These are phyloP conservation scores for Protonibea diacanthus DNA, from an alignment of 2,797 vertebrate species.

Conservation along the genomic window DNA sequence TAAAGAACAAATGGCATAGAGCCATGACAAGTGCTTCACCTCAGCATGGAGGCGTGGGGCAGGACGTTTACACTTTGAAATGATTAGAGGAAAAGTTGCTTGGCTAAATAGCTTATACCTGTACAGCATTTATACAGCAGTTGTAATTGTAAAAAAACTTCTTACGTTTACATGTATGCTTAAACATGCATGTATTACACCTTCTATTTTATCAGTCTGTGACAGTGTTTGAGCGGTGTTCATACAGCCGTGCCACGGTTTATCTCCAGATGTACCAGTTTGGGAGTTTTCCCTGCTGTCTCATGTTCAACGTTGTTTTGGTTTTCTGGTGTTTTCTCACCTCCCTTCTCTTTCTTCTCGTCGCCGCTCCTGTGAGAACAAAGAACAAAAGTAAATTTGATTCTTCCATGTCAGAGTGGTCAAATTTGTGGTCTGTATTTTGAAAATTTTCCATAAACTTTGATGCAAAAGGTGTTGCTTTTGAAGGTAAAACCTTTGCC, in stretches of 20 bases:
- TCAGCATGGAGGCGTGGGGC: slow-evolving; percentile 2
- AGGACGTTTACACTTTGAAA: neutral
- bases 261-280: slow-evolving; percentile 84
- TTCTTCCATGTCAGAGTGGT: neutral
- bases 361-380: slow-evolving; percentile 82
- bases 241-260: slow-evolving; percentile 91
- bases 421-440: neutral
- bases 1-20: neutral
- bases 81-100: neutral
- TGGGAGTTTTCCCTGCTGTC: slow-evolving; percentile 78
- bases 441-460: neutral
- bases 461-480: neutral
- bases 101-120: slow-evolving; percentile 4
- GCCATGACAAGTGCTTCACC: slow-evolving; percentile 7
- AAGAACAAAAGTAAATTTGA: slow-evolving; percentile 33
- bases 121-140: slow-evolving; percentile 49
- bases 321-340: slow-evolving; percentile 85
- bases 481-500: neutral
- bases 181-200: neutral
- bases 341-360: slow-evolving; percentile 89
- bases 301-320: slow-evolving; percentile 84
- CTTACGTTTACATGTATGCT: neutral
- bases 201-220: neutral
- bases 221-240: slow-evolving; percentile 40
- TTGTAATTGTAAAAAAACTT: slow-evolving; percentile 7